Base-by-base conservation (phyloP, 1,140 invertebrate genomes). In the Meloidogyne floridensis region DNA sequence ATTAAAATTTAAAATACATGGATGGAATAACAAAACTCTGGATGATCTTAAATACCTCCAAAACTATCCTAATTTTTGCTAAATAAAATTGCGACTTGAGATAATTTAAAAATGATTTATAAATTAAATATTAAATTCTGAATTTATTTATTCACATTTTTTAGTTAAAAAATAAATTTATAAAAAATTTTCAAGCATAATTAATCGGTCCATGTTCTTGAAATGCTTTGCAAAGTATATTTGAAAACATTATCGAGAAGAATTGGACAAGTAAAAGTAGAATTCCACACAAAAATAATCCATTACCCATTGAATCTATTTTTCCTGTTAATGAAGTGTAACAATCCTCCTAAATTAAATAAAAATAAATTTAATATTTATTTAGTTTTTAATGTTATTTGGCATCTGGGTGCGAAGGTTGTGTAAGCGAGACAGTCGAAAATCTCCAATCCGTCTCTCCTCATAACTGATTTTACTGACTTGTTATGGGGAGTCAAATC, bases 221-320 rank as follows among this genome's bases (percentile, higher is more conserved):
- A 59, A 90, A 87, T 20, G 88, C 87, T 54, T 83, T 65, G 70
- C 84, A 89, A 9, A 89, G 82, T 13, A 89, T 71, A 73, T 89
- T 90, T 1, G 86, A 86, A 81, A 89, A 89, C 9, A 90, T 78
- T 10, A 89, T 72, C 6, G 88, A 80, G 72, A 90, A 84, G 32
- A 87, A 73, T 72, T 89, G 87, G 59, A 89, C 81, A 11, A 87
- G 81, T 5, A 89, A 77, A 53, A 89, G 77, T 3, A 89, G 7
- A 32, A 89, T 78, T 3, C 81, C 87, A 43, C 87, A 80, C 7
- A 82, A 77, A 53, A 89, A 75, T 20, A 90, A 81, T 0, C 69
- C 79, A 72, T 88, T 83, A n/a, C 86, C 85, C 47, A 74, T 77
- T 7, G 72, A 75, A 75, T 88, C 82, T 6, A 88, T 32, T 74